These are phyloP conservation scores for Copidosoma floridanum DNA, from an alignment of 1,140 invertebrate species.

Conservation along the genomic window DNA sequence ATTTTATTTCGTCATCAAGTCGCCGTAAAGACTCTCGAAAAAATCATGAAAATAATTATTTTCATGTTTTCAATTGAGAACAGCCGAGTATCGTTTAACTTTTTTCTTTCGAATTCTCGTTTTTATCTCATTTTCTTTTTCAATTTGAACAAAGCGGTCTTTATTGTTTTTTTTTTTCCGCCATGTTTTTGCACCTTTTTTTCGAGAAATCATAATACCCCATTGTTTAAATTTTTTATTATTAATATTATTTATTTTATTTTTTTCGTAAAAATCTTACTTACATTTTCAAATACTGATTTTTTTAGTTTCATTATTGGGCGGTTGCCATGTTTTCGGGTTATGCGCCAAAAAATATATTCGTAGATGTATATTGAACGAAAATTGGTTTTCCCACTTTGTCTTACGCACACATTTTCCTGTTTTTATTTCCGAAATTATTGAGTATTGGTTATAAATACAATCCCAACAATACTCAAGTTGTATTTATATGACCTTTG, in stretches of 20 bases:
- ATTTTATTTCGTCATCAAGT: conserved; percentile 12
- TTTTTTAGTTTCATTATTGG: conserved; percentile 35
- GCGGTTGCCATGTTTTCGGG: conserved; percentile 43
- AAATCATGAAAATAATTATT: conserved; percentile 18
- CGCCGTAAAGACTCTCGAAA: background rate
- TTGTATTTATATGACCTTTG: background rate
- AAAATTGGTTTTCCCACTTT: background rate
- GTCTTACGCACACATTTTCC: background rate
- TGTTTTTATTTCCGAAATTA: too few species aligned
- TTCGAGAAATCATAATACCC: conserved; percentile 3
- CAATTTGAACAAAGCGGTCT: background rate
- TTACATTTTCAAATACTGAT: conserved; percentile 52
- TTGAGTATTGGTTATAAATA: too few species aligned
- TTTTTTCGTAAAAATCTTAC: conserved; percentile 36
- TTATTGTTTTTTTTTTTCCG: background rate
- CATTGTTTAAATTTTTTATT: conserved; percentile 30
- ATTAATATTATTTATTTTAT: too few species aligned
- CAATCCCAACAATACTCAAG: too few species aligned
- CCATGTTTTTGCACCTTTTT: background rate
- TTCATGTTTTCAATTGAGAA: conserved; percentile 17
- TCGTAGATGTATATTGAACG: background rate
- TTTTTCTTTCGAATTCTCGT: conserved; percentile 26
- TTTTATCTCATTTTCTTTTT: conserved; percentile 18
- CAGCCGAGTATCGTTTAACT: conserved; percentile 30
- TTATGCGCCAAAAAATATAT: conserved; percentile 21